These are phyloP conservation scores for Euwallacea similis DNA, from an alignment of 1,140 invertebrate genomes.

Conservation along the genomic window DNA sequence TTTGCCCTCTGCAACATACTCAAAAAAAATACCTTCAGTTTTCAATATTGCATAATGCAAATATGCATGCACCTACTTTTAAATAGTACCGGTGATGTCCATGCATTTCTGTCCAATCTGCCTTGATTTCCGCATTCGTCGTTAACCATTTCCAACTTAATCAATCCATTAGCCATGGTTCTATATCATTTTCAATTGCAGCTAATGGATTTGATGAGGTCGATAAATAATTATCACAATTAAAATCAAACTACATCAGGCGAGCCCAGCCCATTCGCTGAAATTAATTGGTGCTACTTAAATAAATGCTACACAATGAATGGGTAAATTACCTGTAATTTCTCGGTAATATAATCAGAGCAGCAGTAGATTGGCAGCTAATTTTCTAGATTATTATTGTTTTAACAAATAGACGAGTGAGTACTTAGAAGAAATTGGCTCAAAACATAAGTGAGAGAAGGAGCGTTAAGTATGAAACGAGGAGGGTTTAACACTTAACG, in stretches of 20 bases:
- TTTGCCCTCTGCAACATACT: too few relatives aligned
- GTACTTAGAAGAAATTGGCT: too few relatives aligned
- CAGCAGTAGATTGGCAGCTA: background rate
- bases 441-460: too few relatives aligned
- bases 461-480: too few relatives aligned
- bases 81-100: background rate
- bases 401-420: background rate
- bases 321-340: slow-evolving; percentile 4
- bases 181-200: slow-evolving; percentile 2
- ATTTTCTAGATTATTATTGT: slow-evolving; percentile 15
- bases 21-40: too few relatives aligned
- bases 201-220: slow-evolving; percentile 8
- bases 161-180: background rate
- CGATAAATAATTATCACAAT: slow-evolving; percentile 9
- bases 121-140: slow-evolving; percentile 1
- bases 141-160: background rate
- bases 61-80: too few relatives aligned
- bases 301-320: slow-evolving; percentile 5
- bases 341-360: slow-evolving; percentile 1
- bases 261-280: background rate
- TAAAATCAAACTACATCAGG: slow-evolving; percentile 9
- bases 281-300: slow-evolving; percentile 8
- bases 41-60: too few relatives aligned
- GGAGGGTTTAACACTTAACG: too few relatives aligned
- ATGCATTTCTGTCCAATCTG: background rate